Base-by-base conservation (phyloP, 2,113 vertebrate species). In the Atrichornis clamosus region DNA sequence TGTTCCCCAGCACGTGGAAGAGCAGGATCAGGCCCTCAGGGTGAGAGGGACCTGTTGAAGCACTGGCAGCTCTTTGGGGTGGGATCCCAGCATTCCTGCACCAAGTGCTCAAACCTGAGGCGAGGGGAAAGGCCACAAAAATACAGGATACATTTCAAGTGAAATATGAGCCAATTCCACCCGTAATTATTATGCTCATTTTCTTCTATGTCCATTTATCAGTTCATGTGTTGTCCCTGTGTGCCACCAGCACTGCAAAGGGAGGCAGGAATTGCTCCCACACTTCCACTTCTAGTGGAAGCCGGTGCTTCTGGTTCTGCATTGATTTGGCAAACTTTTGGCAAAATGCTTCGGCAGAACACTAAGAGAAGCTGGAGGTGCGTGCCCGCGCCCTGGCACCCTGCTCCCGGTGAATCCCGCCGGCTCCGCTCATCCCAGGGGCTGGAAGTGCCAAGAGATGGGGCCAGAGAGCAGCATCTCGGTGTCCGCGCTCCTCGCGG, bases 401-500 rank as follows among this genome's bases (percentile, higher is more conserved):
- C n/a, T n/a, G n/a, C 15, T 68, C 59, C 58, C 1, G 4, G 37
- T 0, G 11, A 19, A 32, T 32, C 27, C 50, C 6, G 11, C 39
- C 0, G 17, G 46, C 17, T 50, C 35, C 0, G 17, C 47, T 47
- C 19, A 0, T 46, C 2, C 2, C 37, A 44, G 50, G 80, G 70
- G 49, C 32, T 7, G 53, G 26, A 70, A 60, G 13, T 30, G 56
- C 47, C 2, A 2, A 44, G 95, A 63, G 39, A 42, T 87, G 85
- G 33, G 83, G 77, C 33, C 77, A 60, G 82, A 78, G 88, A 87
- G 93, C 80, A 62, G 72, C 84, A 10, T 3, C 63, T 46, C 2
- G 0, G 26, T 11, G 70, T 19, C 73, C 19, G 30, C 0, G 2
- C 63, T 87, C 42, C 63, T 44, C 3, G 3, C 0, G 3, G 60